Evolutionary conservation across 2,888 invertebrate species (phyloP).

Genomic region (Craniophora ligustri): DNA sequence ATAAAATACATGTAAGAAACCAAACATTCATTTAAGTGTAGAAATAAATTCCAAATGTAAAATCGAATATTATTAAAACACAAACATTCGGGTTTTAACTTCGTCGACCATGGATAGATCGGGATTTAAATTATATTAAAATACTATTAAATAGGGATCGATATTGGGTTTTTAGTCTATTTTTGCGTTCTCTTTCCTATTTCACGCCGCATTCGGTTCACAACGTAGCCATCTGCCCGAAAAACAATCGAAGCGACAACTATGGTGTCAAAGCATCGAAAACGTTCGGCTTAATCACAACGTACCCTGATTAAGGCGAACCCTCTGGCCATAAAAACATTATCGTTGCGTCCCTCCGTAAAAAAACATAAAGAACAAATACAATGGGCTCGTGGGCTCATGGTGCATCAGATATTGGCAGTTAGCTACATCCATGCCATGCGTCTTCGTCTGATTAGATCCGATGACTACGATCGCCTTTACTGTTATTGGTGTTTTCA

Average conservation of each 20-base stretch:
- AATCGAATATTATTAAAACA: no score
- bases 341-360: conserved; percentile 85
- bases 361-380: conserved; percentile 87
- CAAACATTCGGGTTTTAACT: no score
- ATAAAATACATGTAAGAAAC: conserved; percentile 36
- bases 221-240: conserved; percentile 8
- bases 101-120: no score
- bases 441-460: conserved; percentile 81
- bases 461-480: conserved; percentile 54
- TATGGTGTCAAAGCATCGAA: conserved; percentile 59
- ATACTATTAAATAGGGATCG: no score
- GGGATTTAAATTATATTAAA: no score
- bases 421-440: conserved; percentile 81
- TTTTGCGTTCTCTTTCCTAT: background rate
- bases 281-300: conserved; percentile 84
- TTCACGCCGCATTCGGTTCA: background rate
- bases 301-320: conserved; percentile 84
- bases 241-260: conserved; percentile 32
- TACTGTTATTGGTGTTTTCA: conserved; percentile 73
- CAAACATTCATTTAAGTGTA: conserved; percentile 20
- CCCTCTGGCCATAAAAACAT: conserved; percentile 88
- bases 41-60: no score
- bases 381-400: conserved; percentile 78
- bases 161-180: no score
- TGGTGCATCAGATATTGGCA: conserved; percentile 87